Evolutionary conservation across 2,888 invertebrate species (phyloP).

Genomic region (Tethea ocularis): DNA sequence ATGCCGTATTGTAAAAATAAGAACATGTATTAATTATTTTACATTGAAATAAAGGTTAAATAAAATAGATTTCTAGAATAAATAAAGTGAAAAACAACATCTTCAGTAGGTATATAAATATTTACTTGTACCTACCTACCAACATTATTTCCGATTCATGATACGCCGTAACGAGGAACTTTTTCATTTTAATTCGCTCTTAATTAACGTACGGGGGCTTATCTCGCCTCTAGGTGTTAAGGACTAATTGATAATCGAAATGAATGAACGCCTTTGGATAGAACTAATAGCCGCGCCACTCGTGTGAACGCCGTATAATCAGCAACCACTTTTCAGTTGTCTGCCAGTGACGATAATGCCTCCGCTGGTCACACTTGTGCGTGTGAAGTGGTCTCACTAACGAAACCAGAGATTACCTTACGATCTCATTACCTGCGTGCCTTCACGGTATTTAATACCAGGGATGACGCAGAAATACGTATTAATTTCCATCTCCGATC

Average conservation of each 20-base stretch:
- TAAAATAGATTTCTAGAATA: background rate
- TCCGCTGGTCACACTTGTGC: conserved; percentile 11
- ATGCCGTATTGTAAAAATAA: background rate
- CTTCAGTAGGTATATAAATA: background rate
- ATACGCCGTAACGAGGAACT: conserved; percentile 56
- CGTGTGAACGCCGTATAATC: conserved; percentile 70
- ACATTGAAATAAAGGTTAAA: background rate
- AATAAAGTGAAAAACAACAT: background rate
- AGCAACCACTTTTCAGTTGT: conserved; percentile 74
- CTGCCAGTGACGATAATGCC: conserved; percentile 64
- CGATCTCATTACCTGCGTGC: conserved; percentile 64
- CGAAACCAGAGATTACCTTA: conserved; percentile 65
- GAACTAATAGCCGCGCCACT: conserved; percentile 59
- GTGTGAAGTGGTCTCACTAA: conserved; percentile 49
- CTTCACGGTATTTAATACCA: conserved; percentile 52
- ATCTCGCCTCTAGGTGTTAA: conserved; percentile 72
- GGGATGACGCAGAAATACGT: conserved; percentile 57
- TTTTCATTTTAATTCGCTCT: conserved; percentile 73
- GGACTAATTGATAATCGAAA: conserved; percentile 75
- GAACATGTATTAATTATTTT: background rate
- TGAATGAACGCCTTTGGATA: conserved; percentile 60
- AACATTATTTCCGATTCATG: conserved; percentile 65
- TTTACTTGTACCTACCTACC: conserved; percentile 39
- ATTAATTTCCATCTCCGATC: conserved; percentile 55
- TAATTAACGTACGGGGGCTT: conserved; percentile 65